Conservation (phyloP, 2,888 invertebrate species). For the Pasiphila rectangulata region DNA sequence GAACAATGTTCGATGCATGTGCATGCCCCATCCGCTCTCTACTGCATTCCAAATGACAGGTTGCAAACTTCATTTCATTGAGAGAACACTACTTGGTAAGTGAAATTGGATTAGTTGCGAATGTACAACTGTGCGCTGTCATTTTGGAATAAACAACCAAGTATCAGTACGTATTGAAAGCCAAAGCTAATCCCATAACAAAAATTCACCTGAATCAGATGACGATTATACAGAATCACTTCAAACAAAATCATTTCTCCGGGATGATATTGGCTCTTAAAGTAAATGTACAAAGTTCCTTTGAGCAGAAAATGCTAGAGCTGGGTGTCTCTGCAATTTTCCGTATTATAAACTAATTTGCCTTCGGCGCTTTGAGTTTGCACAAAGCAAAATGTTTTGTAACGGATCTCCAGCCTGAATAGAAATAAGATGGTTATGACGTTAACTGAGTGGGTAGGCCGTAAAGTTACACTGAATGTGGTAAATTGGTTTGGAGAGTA, state of each 20-base stretch:
- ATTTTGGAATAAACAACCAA: too few relatives aligned
- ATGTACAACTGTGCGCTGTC: too few relatives aligned
- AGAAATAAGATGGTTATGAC: slow-evolving; percentile 40
- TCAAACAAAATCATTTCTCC: slow-evolving; percentile 18
- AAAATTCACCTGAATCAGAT: neutral
- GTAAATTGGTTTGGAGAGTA: slow-evolving; percentile 3
- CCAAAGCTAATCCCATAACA: too few relatives aligned
- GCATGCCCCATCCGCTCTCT: too few relatives aligned
- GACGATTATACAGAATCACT: slow-evolving; percentile 6
- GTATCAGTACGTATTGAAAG: too few relatives aligned
- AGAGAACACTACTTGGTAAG: too few relatives aligned
- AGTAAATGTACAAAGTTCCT: slow-evolving; percentile 24
- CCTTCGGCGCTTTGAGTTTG: slow-evolving; percentile 34
- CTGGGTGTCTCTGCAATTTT: slow-evolving; percentile 48
- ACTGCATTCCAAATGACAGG: too few relatives aligned
- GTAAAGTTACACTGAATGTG: neutral
- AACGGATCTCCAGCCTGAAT: slow-evolving; percentile 41
- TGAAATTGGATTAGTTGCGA: too few relatives aligned
- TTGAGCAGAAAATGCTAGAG: slow-evolving; percentile 21
- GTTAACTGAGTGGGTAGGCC: slow-evolving; percentile 35
- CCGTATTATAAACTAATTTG: slow-evolving; percentile 60
- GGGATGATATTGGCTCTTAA: slow-evolving; percentile 25
- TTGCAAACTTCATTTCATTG: too few relatives aligned
- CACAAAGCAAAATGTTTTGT: slow-evolving; percentile 51
- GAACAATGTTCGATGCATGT: too few relatives aligned